phyloP scores from a whole-genome alignment of 2,113 vertebrate genomes.

The Manacus vitellinus region DNA sequence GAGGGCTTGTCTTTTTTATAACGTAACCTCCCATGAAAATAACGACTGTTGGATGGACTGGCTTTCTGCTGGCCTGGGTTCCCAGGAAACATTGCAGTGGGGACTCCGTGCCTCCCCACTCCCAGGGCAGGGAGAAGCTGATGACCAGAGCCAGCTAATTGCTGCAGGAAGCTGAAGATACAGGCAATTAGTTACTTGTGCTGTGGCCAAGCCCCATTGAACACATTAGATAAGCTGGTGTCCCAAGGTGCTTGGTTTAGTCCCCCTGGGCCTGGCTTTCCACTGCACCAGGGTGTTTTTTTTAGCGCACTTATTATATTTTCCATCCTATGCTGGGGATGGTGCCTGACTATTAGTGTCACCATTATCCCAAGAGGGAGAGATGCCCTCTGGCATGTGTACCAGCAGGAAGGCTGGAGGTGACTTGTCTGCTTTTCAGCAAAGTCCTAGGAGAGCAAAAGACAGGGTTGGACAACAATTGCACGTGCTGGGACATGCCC shows the following conservation, averaged over 20 bases:
- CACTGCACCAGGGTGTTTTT: not conserved
- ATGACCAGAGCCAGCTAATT: not conserved
- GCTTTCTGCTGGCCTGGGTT: not conserved
- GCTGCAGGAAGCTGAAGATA: not conserved
- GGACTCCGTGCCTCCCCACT: not conserved
- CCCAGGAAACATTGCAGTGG: not conserved
- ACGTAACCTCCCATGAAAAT: not conserved
- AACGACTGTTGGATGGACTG: not conserved
- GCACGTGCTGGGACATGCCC: accelerated
- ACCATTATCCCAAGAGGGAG: not conserved
- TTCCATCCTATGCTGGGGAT: not conserved
- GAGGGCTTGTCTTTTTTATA: not conserved
- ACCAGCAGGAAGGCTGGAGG: not conserved
- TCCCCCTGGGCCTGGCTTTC: not conserved
- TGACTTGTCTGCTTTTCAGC: not conserved
- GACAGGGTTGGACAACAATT: accelerated
- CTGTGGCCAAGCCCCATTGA: not conserved
- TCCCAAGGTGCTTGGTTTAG: not conserved
- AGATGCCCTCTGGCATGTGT: not conserved
- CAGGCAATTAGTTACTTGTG: not conserved
- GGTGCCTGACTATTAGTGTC: not conserved
- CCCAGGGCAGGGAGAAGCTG: accelerated
- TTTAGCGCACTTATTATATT: not conserved
- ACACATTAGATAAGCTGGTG: not conserved
- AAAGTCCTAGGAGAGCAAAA: not conserved